These are phyloP conservation scores for Tachysurus vachellii DNA, from an alignment of 2,113 vertebrate species.

Conservation along the genomic window DNA sequence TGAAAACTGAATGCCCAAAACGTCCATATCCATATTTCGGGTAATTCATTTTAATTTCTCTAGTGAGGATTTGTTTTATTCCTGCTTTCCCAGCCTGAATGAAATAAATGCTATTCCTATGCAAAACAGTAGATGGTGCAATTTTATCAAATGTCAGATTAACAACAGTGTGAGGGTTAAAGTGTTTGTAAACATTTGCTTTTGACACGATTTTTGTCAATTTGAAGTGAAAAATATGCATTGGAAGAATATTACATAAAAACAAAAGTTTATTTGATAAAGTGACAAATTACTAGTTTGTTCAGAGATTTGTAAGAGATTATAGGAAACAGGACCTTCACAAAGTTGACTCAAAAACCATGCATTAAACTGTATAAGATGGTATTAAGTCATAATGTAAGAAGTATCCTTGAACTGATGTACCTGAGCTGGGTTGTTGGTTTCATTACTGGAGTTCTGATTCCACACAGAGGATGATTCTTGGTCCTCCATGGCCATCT, in stretches of 20 bases:
- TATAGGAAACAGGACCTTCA: neutral
- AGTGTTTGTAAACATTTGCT: neutral
- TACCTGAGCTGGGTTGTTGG: conserved; percentile 71
- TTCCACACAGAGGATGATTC: conserved; percentile 73
- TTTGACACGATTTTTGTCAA: neutral
- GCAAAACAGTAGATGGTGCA: neutral
- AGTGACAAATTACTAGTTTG: neutral
- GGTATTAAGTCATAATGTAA: neutral
- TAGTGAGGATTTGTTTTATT: too few species aligned
- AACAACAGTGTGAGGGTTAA: neutral
- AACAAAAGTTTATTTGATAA: too few species aligned
- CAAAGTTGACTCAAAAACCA: neutral
- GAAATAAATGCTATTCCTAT: neutral
- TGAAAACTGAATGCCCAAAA: too few species aligned
- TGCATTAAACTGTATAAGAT: neutral
- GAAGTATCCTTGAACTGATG: neutral
- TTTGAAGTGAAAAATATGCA: too few species aligned
- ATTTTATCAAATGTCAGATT: neutral
- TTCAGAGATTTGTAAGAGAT: neutral
- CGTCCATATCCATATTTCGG: neutral
- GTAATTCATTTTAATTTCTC: too few species aligned
- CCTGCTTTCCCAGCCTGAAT: neutral
- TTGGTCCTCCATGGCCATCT: conserved; percentile 73
- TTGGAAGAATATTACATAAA: too few species aligned
- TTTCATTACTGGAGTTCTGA: conserved; percentile 65